Percentiles rank a stretch among this genome's conserved stretches.
phyloP scores from a whole-genome alignment of 1,140 invertebrate species.

The Globodera rostochiensis region DNA sequence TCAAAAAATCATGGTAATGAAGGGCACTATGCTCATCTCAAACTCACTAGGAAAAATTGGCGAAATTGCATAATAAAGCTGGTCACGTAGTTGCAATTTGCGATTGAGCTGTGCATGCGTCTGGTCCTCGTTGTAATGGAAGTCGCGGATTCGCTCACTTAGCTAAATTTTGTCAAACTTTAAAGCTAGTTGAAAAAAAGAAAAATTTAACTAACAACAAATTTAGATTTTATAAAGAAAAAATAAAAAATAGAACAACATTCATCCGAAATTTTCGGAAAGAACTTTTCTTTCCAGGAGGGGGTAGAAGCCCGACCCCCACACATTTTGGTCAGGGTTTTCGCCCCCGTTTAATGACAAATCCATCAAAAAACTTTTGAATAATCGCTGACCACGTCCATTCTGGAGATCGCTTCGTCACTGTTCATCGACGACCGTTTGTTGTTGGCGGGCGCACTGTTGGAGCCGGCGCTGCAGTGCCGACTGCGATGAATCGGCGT shows the following conservation, averaged over 20 bases:
- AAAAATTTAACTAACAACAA: too few species aligned
- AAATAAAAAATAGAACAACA: not conserved
- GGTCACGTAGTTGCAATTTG: slow-evolving; percentile 61
- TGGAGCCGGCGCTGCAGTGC: slow-evolving; percentile 18
- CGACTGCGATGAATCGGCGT: slow-evolving; percentile 23
- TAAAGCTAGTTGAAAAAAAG: too few species aligned
- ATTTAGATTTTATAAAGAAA: too few species aligned
- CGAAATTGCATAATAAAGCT: slow-evolving; percentile 60
- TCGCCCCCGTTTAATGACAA: too few species aligned
- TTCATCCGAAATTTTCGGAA: too few species aligned
- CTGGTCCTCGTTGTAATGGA: slow-evolving; percentile 55
- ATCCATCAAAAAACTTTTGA: not conserved
- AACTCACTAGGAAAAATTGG: slow-evolving; percentile 47
- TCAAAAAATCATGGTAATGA: too few species aligned
- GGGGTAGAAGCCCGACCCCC: too few species aligned
- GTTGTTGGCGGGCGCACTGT: not conserved
- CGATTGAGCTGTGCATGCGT: slow-evolving; percentile 44
- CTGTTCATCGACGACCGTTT: slow-evolving; percentile 18
- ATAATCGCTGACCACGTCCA: slow-evolving; percentile 25
- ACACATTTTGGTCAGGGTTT: too few species aligned
- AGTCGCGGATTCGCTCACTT: slow-evolving; percentile 61
- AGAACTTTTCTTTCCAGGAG: too few species aligned
- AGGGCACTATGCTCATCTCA: too few species aligned
- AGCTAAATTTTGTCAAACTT: slow-evolving; percentile 31
- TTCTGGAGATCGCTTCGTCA: slow-evolving; percentile 22